Conservation (phyloP, 2,113 vertebrate genomes). For the Excalfactoria chinensis region DNA sequence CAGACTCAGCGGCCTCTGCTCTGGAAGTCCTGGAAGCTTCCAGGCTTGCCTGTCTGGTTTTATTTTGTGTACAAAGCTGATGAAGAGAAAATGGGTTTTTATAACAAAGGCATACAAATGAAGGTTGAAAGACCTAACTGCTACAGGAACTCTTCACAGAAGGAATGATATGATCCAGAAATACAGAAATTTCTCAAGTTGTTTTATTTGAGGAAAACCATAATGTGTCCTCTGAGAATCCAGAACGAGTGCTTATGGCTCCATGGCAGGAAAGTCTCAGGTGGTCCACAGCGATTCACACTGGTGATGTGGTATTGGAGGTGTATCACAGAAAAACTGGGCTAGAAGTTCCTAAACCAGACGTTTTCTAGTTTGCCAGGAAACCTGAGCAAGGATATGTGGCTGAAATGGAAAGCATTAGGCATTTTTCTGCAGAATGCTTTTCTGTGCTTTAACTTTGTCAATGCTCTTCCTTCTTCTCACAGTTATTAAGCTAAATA, state of each 20-base stretch:
- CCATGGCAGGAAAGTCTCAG: neutral
- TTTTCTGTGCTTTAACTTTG: conserved; percentile 31
- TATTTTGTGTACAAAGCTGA: neutral
- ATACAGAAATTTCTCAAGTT: neutral
- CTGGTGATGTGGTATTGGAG: neutral
- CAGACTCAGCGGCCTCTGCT: neutral
- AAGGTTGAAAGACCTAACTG: neutral
- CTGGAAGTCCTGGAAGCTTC: neutral
- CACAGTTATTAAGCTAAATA: conserved; percentile 38
- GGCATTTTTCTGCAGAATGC: conserved; percentile 9
- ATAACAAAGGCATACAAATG: neutral
- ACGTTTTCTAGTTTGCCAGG: conserved; percentile 37
- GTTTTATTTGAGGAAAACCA: neutral
- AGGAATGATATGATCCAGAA: neutral
- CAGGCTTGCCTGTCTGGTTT: neutral
- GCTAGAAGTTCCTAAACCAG: conserved; percentile 26
- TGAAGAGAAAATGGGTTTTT: neutral
- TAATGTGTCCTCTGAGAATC: neutral
- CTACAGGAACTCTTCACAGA: neutral
- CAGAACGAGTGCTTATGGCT: neutral
- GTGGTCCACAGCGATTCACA: neutral
- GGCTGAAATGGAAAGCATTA: conserved; percentile 41
- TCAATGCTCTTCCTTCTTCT: neutral
- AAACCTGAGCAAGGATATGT: conserved; percentile 14
- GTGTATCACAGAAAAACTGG: conserved; percentile 45